Percentiles rank a stretch among this genome's conserved stretches.
These are phyloP conservation scores for Ariolimax columbianus DNA, from an alignment of 2,888 invertebrate genomes.

Conservation along the genomic window DNA sequence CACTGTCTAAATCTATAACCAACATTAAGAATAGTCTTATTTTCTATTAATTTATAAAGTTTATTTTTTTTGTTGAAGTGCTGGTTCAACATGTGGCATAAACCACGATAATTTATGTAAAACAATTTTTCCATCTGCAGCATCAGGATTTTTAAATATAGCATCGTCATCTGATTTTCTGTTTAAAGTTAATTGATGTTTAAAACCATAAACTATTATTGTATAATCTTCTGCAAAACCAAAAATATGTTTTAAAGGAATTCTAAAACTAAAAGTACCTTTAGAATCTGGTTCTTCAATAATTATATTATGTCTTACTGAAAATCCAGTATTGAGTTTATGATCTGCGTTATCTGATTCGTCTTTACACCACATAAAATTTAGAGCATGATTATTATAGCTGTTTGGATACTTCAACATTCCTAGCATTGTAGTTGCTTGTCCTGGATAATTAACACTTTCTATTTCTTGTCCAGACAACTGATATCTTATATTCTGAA, in stretches of 20 bases:
- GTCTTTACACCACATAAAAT: too few relatives aligned
- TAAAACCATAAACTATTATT: conserved; percentile 24
- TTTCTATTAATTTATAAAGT: neutral
- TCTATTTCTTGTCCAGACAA: conserved; percentile 20
- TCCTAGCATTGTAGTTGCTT: conserved; percentile 27
- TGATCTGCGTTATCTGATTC: neutral
- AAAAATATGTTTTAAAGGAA: conserved; percentile 29
- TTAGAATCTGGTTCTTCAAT: neutral
- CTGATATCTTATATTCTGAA: conserved; percentile 3
- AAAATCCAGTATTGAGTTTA: neutral
- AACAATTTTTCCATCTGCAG: conserved; percentile 3
- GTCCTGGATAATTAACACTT: conserved; percentile 17
- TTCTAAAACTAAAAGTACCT: neutral
- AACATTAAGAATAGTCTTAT: neutral
- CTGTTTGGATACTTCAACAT: conserved; percentile 2
- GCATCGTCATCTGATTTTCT: conserved; percentile 27
- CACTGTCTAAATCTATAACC: conserved; percentile 12
- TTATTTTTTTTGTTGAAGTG: neutral
- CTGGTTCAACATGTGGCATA: conserved; percentile 14
- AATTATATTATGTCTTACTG: neutral
- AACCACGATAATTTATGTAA: conserved; percentile 7
- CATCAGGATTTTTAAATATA: neutral
- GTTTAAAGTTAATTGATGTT: conserved; percentile 15
- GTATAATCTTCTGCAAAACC: conserved; percentile 32
- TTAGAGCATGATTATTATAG: too few relatives aligned